phyloP scores from a whole-genome alignment of 1,140 invertebrate species.

The Adoxophyes honmai region DNA sequence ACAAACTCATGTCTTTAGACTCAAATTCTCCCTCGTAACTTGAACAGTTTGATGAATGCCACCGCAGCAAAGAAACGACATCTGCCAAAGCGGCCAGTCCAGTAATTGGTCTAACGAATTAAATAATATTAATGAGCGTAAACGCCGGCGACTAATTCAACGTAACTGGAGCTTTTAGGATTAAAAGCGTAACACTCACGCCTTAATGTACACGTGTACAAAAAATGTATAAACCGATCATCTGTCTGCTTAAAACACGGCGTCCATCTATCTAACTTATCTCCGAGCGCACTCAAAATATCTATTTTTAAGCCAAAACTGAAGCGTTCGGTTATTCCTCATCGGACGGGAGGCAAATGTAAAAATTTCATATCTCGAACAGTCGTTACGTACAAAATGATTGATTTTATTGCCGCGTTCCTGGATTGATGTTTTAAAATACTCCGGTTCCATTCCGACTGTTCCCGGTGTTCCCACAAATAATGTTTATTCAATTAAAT shows the following conservation, averaged over 20 bases:
- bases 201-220: not conserved
- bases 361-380: conserved; percentile 22
- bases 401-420: conserved; percentile 23
- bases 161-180: conserved; percentile 11
- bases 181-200: conserved; percentile 1
- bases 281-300: conserved; percentile 19
- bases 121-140: conserved; percentile 14
- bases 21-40: too few relatives aligned
- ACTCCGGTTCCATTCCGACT: conserved; percentile 13
- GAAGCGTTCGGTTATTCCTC: conserved; percentile 1
- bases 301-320: conserved; percentile 21
- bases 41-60: not conserved
- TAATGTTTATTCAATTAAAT: conserved; percentile 16
- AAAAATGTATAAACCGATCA: conserved; percentile 12
- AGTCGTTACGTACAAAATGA: conserved; percentile 22
- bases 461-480: conserved; percentile 6
- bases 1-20: too few relatives aligned
- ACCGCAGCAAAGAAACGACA: not conserved
- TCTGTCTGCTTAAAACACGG: conserved; percentile 11
- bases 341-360: conserved; percentile 17
- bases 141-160: conserved; percentile 1
- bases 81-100: not conserved
- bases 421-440: conserved; percentile 18
- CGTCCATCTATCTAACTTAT: conserved; percentile 20
- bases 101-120: conserved; percentile 14